phyloP scores from a whole-genome alignment of 2,113 vertebrate species.

The Clarias gariepinus region DNA sequence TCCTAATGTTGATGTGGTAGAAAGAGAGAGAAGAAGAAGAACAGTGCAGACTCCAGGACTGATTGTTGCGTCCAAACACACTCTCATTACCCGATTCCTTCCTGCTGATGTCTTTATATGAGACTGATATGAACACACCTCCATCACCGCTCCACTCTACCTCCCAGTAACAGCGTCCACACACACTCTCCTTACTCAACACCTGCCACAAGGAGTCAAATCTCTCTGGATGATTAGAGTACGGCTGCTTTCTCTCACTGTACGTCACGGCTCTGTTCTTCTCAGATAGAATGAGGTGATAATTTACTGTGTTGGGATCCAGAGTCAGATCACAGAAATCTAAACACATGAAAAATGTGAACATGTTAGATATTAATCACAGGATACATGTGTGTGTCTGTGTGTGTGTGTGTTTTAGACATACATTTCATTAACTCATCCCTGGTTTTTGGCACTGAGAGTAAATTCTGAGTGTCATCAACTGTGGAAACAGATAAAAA shows the following conservation, averaged over 20 bases:
- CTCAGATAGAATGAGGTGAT: neutral
- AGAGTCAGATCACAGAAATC: slow-evolving; percentile 19
- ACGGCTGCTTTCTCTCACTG: neutral
- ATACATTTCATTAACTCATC: neutral
- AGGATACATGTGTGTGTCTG: neutral
- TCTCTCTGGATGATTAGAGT: neutral
- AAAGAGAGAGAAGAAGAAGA: neutral
- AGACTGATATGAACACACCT: neutral
- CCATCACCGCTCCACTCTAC: neutral
- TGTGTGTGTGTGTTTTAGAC: neutral
- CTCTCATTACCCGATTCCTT: neutral
- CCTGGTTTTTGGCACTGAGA: neutral
- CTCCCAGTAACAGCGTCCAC: slow-evolving; percentile 15
- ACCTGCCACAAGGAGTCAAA: neutral
- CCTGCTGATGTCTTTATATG: neutral
- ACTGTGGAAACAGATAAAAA: neutral
- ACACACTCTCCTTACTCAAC: slow-evolving; percentile 8
- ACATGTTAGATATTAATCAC: neutral
- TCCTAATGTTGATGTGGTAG: neutral
- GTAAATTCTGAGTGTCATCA: neutral
- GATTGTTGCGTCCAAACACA: neutral
- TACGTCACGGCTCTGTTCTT: neutral
- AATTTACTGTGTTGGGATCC: slow-evolving; percentile 14
- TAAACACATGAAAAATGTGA: neutral
- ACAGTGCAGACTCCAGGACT: neutral